A percentile compares a stretch with the other conserved stretches of the same genome.
These are phyloP conservation scores for Sphaerophoria taeniata DNA, from an alignment of 2,888 invertebrate genomes.

Conservation along the genomic window DNA sequence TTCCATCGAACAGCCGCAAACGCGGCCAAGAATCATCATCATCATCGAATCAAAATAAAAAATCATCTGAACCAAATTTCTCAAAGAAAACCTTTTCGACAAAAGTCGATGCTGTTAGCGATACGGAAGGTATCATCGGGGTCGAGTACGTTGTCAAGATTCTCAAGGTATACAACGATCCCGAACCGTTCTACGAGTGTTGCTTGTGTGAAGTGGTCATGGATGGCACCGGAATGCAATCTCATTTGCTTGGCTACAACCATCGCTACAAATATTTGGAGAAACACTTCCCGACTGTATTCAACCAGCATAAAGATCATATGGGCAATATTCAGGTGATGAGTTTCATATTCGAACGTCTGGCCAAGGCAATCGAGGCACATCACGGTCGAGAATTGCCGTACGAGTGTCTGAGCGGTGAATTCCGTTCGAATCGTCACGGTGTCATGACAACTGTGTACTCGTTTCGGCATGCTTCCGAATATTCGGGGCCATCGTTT, in stretches of 20 bases:
- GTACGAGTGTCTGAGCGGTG: slow-evolving; percentile 87
- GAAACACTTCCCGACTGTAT: slow-evolving; percentile 85
- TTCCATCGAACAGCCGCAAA: slow-evolving; percentile 74
- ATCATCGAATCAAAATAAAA: not conserved
- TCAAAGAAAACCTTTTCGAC: slow-evolving; percentile 73
- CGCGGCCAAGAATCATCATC: not conserved
- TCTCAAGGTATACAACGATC: slow-evolving; percentile 85
- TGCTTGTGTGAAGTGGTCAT: slow-evolving; percentile 90
- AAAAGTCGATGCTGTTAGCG: slow-evolving; percentile 34
- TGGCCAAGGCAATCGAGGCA: slow-evolving; percentile 88
- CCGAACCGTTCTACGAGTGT: slow-evolving; percentile 89
- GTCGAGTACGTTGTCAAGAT: slow-evolving; percentile 91
- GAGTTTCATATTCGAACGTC: slow-evolving; percentile 84
- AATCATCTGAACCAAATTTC: slow-evolving; percentile 66
- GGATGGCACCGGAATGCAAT: slow-evolving; percentile 89
- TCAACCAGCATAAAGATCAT: slow-evolving; percentile 86
- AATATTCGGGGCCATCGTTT: slow-evolving; percentile 85
- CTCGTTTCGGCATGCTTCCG: slow-evolving; percentile 88
- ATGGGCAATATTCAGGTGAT: slow-evolving; percentile 84
- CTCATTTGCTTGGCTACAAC: slow-evolving; percentile 90
- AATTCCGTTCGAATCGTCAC: slow-evolving; percentile 86
- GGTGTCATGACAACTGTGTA: slow-evolving; percentile 86
- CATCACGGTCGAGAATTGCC: slow-evolving; percentile 89
- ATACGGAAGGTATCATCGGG: slow-evolving; percentile 84
- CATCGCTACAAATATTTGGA: slow-evolving; percentile 89